These are phyloP conservation scores for Temnopleurus reevesii DNA, from an alignment of 53 echinoderm and acorn worm genomes.

Conservation along the genomic window DNA sequence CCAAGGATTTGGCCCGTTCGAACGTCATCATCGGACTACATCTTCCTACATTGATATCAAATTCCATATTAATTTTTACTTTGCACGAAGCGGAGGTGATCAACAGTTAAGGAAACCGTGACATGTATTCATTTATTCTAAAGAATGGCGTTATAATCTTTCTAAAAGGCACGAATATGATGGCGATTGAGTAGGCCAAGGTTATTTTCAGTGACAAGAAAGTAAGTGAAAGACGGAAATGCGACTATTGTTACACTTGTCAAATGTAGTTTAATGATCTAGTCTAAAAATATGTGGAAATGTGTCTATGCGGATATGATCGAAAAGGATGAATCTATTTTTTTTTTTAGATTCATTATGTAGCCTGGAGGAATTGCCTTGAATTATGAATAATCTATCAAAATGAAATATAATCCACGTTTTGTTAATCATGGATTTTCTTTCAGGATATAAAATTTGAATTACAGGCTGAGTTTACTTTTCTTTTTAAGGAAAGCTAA, in stretches of 20 bases:
- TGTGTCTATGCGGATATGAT: no score
- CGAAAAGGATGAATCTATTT: no score
- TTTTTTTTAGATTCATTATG: no score
- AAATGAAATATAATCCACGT: no score
- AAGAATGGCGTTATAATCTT: not conserved
- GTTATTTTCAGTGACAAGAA: not conserved
- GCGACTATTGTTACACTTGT: not conserved
- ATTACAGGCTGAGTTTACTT: no score
- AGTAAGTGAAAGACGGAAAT: not conserved
- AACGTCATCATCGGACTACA: slow-evolving; percentile 15
- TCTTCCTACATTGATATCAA: not conserved
- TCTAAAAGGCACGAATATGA: not conserved
- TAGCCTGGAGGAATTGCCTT: no score
- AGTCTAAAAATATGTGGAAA: no score
- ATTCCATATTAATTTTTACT: not conserved
- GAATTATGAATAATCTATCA: no score
- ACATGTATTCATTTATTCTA: not conserved
- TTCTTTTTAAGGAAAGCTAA: no score
- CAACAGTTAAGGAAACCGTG: not conserved
- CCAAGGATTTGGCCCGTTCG: not conserved
- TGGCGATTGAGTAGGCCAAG: not conserved
- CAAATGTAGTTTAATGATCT: no score
- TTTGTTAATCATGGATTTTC: no score
- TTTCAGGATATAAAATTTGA: no score
- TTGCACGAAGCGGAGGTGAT: not conserved